Conservation (phyloP, 2,113 vertebrate species). For the Bucco capensis region DNA sequence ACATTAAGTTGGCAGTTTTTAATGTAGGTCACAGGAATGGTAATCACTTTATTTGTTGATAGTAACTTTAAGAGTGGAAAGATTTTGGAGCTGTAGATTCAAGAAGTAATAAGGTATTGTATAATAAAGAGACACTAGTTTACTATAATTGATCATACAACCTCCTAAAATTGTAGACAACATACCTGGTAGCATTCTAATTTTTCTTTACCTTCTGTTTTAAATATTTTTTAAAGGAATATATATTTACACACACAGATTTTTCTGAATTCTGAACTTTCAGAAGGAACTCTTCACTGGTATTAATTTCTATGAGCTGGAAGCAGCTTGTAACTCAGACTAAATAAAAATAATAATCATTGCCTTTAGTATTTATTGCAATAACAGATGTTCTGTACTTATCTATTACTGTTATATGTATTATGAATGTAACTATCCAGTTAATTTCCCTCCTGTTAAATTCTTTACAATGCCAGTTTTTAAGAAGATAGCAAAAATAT, state of each 20-base stretch:
- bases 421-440: neutral
- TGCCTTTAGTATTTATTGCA: neutral
- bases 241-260: neutral
- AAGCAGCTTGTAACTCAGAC: neutral
- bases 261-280: neutral
- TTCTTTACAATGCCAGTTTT: neutral
- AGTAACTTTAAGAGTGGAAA: neutral
- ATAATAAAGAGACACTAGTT: neutral
- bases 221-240: neutral
- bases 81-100: neutral
- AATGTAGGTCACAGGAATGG: constrained; percentile 31
- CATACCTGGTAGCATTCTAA: neutral
- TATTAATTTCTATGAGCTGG: neutral
- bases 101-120: neutral
- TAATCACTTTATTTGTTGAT: constrained; percentile 22
- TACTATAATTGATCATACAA: neutral
- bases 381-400: neutral
- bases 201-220: neutral
- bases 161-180: neutral
- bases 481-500: neutral
- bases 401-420: neutral
- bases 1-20: constrained; percentile 22
- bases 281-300: neutral
- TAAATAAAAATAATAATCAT: neutral
- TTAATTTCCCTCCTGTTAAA: neutral